phyloP scores from a whole-genome alignment of 1,140 invertebrate species.

The Drosophila leontia region DNA sequence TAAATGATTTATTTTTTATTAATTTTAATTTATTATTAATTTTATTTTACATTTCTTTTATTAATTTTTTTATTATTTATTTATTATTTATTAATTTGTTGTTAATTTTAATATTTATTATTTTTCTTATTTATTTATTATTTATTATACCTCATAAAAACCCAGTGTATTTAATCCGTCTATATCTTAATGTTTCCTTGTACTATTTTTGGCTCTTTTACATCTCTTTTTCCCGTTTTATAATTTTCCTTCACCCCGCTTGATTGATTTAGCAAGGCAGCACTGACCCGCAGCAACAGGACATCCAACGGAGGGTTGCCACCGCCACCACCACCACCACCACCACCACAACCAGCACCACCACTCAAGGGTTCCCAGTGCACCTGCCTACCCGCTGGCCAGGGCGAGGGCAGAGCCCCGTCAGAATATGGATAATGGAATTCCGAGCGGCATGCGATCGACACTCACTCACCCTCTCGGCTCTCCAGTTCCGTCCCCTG shows the following conservation, averaged over 20 bases:
- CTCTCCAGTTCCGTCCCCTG: neutral
- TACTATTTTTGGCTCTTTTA: conserved; percentile 5
- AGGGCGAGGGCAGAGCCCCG: conserved; percentile 14
- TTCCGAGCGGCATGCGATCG: conserved; percentile 71
- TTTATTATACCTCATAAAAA: neutral
- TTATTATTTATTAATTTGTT: too few relatives aligned
- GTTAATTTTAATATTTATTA: too few relatives aligned
- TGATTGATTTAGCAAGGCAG: conserved; percentile 76
- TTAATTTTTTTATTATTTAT: too few relatives aligned
- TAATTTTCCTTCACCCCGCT: conserved; percentile 55
- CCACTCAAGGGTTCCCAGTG: conserved; percentile 16
- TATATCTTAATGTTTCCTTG: neutral
- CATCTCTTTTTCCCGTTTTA: neutral
- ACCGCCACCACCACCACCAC: conserved; percentile 15
- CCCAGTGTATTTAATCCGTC: neutral
- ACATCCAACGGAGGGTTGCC: conserved; percentile 24
- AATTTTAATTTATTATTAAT: too few relatives aligned
- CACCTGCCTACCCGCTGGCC: conserved; percentile 77
- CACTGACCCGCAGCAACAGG: conserved; percentile 71
- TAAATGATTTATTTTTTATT: too few relatives aligned
- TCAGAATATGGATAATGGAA: conserved; percentile 66
- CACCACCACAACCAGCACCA: conserved; percentile 12
- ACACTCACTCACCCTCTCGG: conserved; percentile 38
- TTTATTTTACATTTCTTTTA: too few relatives aligned
- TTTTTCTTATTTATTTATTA: neutral